Percentiles rank a stretch among this genome's conserved stretches.
Evolutionary conservation across 2,113 vertebrate genomes (phyloP).

Genomic region (Gasterosteus aculeatus): DNA sequence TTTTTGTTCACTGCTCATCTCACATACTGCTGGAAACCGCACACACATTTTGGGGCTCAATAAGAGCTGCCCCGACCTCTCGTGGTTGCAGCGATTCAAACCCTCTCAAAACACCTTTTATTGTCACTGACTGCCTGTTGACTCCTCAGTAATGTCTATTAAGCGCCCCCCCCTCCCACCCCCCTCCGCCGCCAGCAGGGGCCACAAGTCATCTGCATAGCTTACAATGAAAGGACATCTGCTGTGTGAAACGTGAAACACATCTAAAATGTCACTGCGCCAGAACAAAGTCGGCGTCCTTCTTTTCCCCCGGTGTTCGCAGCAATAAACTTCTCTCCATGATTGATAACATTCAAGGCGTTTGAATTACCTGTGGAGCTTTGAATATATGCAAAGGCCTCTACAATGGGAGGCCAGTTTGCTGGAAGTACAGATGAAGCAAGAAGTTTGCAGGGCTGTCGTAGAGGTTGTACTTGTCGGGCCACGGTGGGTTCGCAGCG

Average conservation of each 20-base stretch:
- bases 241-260: background rate
- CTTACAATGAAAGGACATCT: background rate
- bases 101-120: background rate
- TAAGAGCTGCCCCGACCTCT: background rate
- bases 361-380: constrained; percentile 22
- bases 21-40: background rate
- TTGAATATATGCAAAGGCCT: constrained; percentile 72
- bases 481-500: constrained; percentile 9
- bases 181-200: no score
- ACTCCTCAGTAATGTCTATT: background rate
- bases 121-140: background rate
- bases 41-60: background rate
- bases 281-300: background rate
- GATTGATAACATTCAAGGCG: constrained; percentile 52
- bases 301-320: background rate
- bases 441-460: constrained; percentile 25
- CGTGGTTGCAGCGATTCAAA: background rate
- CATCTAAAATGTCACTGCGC: background rate
- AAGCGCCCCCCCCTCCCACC: background rate
- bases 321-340: constrained; percentile 24
- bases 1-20: background rate
- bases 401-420: constrained; percentile 42
- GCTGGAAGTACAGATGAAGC: constrained; percentile 13
- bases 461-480: constrained; percentile 20
- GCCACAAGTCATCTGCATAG: background rate